Percentiles rank a stretch among this genome's conserved stretches.
Conservation (phyloP, 1,140 invertebrate species). For the Ditylenchus dipsaci region DNA sequence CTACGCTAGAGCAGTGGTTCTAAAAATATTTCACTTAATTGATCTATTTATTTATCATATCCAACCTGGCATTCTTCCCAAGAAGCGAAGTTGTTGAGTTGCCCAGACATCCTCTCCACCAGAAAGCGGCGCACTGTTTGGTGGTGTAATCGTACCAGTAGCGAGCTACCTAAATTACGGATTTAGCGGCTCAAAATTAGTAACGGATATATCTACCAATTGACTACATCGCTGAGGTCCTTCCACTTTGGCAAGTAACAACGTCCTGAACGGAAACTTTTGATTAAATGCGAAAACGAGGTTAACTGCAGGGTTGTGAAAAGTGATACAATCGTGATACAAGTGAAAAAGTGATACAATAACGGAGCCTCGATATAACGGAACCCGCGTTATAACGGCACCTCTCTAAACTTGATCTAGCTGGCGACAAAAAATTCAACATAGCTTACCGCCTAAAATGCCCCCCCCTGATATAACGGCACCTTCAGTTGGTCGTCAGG, state of each 20-base stretch:
- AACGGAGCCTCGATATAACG: too few species aligned
- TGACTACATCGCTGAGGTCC: conserved; percentile 50
- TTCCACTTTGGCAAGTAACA: conserved; percentile 58
- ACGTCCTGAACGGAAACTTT: conserved; percentile 24
- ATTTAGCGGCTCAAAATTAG: conserved; percentile 62
- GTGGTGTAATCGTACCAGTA: conserved; percentile 73
- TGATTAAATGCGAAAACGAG: too few species aligned
- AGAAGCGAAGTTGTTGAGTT: conserved; percentile 76
- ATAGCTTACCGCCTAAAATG: too few species aligned
- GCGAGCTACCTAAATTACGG: conserved; percentile 55
- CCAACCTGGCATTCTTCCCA: conserved; percentile 74
- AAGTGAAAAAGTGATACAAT: too few species aligned
- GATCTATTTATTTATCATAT: not conserved
- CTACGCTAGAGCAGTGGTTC: conserved; percentile 19
- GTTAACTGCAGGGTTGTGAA: too few species aligned
- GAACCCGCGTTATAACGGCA: too few species aligned
- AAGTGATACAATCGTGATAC: too few species aligned
- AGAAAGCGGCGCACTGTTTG: conserved; percentile 70
- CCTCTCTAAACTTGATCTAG: too few species aligned
- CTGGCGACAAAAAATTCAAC: too few species aligned
- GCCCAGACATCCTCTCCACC: conserved; percentile 78
- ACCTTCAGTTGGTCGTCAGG: too few species aligned
- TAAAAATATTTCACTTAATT: not conserved
- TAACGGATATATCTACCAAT: conserved; percentile 68
- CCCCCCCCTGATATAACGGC: too few species aligned